Evolutionary conservation across 2,797 vertebrate genomes (phyloP).

Genomic region (Holocentrus rufus): DNA sequence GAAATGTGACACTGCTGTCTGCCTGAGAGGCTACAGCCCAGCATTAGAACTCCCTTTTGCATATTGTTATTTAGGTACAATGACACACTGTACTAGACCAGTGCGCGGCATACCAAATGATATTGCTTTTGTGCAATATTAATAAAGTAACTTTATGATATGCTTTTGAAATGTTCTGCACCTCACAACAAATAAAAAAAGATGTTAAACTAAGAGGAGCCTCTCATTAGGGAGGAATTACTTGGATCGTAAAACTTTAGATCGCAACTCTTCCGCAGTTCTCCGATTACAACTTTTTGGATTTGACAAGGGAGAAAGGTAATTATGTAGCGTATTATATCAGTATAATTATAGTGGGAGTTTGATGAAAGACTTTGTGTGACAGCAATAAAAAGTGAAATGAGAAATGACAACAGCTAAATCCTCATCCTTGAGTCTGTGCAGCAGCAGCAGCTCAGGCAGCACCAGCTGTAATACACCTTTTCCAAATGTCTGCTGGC

Average conservation of each 20-base stretch:
- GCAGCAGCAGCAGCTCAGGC: too few relatives aligned
- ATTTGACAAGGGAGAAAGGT: neutral
- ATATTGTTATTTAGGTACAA: neutral
- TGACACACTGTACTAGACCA: neutral
- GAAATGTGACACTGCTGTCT: neutral
- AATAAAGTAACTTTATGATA: neutral
- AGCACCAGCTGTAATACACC: too few relatives aligned
- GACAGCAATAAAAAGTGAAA: too few relatives aligned
- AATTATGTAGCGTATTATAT: neutral
- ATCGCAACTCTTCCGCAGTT: neutral
- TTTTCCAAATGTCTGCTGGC: too few relatives aligned
- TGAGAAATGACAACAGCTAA: too few relatives aligned
- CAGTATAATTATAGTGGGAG: constrained; percentile 20
- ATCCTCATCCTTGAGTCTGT: too few relatives aligned
- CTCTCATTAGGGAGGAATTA: neutral
- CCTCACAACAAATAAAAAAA: constrained; percentile 3
- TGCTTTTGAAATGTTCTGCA: neutral
- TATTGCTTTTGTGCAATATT: neutral
- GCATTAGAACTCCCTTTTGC: constrained; percentile 1
- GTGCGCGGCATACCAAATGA: neutral
- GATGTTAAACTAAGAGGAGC: neutral
- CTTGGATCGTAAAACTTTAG: neutral
- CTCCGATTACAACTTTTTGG: too few relatives aligned
- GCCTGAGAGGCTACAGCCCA: neutral
- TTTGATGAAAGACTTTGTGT: constrained; percentile 2